Evolutionary conservation across 2,113 vertebrate species (phyloP).

Genomic region (Microcebus tavaratra): DNA sequence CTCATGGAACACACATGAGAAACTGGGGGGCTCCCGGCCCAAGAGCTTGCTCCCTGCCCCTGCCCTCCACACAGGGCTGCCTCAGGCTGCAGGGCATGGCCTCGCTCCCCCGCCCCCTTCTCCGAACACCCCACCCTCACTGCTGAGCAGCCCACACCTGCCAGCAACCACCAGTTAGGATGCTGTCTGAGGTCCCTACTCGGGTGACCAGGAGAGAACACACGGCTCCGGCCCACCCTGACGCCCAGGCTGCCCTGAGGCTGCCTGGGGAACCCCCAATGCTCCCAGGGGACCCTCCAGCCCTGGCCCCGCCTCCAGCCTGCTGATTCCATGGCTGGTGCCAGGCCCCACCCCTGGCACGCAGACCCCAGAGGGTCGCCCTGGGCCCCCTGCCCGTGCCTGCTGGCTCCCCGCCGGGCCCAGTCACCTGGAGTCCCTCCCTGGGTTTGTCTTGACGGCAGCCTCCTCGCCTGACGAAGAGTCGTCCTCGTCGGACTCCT

Average conservation of each 20-base stretch:
- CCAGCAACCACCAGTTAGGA: not conserved
- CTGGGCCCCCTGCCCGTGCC: accelerated
- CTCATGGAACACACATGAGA: accelerated
- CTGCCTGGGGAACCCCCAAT: not conserved
- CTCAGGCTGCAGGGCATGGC: not conserved
- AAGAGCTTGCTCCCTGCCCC: not conserved
- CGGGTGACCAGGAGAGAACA: too few species aligned
- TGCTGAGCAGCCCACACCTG: not conserved
- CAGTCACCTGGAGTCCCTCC: slow-evolving; percentile 94
- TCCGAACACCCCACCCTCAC: not conserved
- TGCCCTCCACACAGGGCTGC: not conserved
- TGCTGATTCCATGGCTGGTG: too few species aligned
- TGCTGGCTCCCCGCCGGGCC: not conserved
- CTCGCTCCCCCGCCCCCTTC: not conserved
- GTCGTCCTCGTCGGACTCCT: slow-evolving; percentile 96
- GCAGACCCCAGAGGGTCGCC: not conserved
- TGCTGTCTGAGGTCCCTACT: not conserved
- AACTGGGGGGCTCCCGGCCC: not conserved
- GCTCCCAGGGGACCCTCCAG: not conserved
- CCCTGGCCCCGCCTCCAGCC: not conserved
- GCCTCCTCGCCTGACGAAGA: slow-evolving; percentile 95
- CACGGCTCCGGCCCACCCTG: not conserved
- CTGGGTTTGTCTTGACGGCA: slow-evolving; percentile 90
- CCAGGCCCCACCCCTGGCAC: not conserved
- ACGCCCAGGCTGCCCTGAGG: not conserved